phyloP scores from a whole-genome alignment of 2,888 invertebrate species.

The Petrolisthes manimaculis region DNA sequence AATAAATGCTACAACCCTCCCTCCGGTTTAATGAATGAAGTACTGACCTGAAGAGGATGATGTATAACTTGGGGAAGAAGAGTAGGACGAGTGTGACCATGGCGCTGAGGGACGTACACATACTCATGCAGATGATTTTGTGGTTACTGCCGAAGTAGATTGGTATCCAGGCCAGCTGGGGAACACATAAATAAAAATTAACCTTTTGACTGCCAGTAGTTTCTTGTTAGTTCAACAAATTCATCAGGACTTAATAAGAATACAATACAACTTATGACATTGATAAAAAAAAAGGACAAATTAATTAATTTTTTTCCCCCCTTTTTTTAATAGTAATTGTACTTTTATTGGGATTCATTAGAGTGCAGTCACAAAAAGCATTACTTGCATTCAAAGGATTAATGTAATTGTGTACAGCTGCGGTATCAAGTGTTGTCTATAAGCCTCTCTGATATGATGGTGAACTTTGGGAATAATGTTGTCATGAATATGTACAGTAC shows the following conservation, averaged over 20 bases:
- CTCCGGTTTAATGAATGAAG: too few species aligned
- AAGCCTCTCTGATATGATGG: too few species aligned
- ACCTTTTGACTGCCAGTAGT: background rate
- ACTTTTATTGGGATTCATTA: too few species aligned
- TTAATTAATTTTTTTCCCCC: too few species aligned
- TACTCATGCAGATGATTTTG: slow-evolving; percentile 76
- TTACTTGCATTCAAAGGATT: too few species aligned
- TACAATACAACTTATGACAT: background rate
- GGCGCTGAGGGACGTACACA: slow-evolving; percentile 81
- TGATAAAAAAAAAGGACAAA: background rate
- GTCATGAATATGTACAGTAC: too few species aligned
- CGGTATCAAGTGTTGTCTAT: too few species aligned
- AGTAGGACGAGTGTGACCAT: slow-evolving; percentile 80
- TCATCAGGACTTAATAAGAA: background rate
- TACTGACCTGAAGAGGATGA: slow-evolving; percentile 76
- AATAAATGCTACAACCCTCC: too few species aligned
- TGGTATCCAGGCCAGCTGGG: slow-evolving; percentile 84
- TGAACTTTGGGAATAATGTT: too few species aligned
- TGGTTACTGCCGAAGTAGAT: slow-evolving; percentile 81
- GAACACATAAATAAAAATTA: slow-evolving; percentile 67
- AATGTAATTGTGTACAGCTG: too few species aligned
- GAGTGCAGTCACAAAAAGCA: too few species aligned
- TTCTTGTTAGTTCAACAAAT: background rate
- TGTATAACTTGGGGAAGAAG: slow-evolving; percentile 83
- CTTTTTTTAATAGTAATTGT: too few species aligned